Evolutionary conservation across 2,113 vertebrate genomes (phyloP).

Genomic region (Manacus vitellinus): DNA sequence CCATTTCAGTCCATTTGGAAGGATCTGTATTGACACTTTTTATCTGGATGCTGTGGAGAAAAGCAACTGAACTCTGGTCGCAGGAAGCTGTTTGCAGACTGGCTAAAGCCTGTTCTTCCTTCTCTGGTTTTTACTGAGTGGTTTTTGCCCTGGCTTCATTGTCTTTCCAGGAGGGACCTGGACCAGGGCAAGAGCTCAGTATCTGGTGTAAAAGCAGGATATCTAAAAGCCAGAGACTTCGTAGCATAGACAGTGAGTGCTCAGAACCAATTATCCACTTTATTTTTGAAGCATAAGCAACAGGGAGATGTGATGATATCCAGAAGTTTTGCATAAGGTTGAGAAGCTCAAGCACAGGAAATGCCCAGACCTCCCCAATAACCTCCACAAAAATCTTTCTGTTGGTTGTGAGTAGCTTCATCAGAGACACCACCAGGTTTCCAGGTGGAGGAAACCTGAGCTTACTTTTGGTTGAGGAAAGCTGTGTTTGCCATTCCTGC

Average conservation of each 20-base stretch:
- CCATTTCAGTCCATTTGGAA: neutral
- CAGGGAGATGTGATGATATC: neutral
- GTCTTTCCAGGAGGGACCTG: neutral
- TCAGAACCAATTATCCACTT: neutral
- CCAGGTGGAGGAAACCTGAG: neutral
- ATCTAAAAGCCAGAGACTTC: neutral
- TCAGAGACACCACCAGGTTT: neutral
- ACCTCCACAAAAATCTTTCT: neutral
- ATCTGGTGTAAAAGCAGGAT: neutral
- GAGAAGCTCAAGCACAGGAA: neutral
- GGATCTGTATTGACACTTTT: neutral
- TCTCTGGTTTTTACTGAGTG: neutral
- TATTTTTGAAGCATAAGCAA: neutral
- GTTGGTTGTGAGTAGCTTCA: neutral
- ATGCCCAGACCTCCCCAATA: neutral
- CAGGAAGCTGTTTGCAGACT: neutral
- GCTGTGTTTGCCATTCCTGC: neutral
- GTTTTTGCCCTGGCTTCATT: neutral
- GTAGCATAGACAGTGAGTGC: neutral
- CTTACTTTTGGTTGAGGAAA: neutral
- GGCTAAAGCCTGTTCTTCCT: neutral
- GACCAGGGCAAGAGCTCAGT: fast-evolving
- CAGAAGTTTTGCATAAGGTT: neutral
- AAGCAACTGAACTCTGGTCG: neutral
- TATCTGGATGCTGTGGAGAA: neutral